These are phyloP conservation scores for Diorhabda elongata DNA, from an alignment of 1,140 invertebrate species.

Conservation along the genomic window DNA sequence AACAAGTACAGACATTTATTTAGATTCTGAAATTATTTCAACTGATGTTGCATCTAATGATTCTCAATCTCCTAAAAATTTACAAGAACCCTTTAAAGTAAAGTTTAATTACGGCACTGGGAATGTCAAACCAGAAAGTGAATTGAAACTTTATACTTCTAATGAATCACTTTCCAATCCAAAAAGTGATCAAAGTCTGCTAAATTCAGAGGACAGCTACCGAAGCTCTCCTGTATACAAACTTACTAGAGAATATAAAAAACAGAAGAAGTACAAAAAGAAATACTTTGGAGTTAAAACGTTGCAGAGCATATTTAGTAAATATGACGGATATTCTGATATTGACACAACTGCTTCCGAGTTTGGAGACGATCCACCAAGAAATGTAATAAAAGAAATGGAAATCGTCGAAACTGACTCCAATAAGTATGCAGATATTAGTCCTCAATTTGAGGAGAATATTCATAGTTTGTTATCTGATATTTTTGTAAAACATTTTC, in stretches of 20 bases:
- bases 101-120: slow-evolving; percentile 26
- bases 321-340: slow-evolving; percentile 45
- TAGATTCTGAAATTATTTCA: slow-evolving; percentile 45
- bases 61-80: slow-evolving; percentile 45
- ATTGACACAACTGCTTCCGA: slow-evolving; percentile 46
- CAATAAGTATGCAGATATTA: slow-evolving; percentile 37
- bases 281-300: slow-evolving; percentile 49
- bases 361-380: slow-evolving; percentile 34
- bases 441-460: slow-evolving; percentile 46
- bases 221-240: slow-evolving; percentile 45
- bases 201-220: slow-evolving; percentile 43
- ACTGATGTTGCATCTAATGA: slow-evolving; percentile 46
- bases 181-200: slow-evolving; percentile 45
- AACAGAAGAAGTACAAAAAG: slow-evolving; percentile 44
- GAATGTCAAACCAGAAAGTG: slow-evolving; percentile 21
- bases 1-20: slow-evolving; percentile 46
- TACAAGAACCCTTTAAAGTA: slow-evolving; percentile 23
- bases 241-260: slow-evolving; percentile 39
- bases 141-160: slow-evolving; percentile 33
- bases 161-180: slow-evolving; percentile 42
- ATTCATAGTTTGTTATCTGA: slow-evolving; percentile 45
- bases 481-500: slow-evolving; percentile 43
- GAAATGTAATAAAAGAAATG: not conserved
- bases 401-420: slow-evolving; percentile 14
- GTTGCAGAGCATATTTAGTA: slow-evolving; percentile 48